Percentiles rank a stretch among this genome's conserved stretches.
Evolutionary conservation across 2,113 vertebrate genomes (phyloP).

Genomic region (Otolemur garnettii): DNA sequence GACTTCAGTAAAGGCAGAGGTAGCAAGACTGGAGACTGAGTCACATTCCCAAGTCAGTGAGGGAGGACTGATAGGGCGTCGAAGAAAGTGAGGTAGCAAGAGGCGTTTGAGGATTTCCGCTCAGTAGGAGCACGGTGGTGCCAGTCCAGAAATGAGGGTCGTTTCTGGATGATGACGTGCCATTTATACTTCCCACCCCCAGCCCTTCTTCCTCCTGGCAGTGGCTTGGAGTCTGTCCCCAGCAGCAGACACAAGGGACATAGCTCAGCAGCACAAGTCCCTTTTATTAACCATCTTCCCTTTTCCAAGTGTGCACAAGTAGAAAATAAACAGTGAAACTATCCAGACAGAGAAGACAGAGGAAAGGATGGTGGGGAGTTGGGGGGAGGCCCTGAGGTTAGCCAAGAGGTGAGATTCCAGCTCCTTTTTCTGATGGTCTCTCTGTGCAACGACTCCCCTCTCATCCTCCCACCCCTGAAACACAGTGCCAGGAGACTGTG

Average conservation of each 20-base stretch:
- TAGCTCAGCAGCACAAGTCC: slow-evolving; percentile 53
- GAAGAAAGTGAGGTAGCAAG: neutral
- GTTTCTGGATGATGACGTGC: neutral
- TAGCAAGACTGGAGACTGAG: neutral
- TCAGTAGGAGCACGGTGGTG: neutral
- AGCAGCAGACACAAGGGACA: neutral
- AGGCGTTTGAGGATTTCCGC: neutral
- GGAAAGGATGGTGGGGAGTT: neutral
- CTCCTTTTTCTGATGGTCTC: neutral
- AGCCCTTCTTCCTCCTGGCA: neutral
- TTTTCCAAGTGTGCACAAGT: neutral
- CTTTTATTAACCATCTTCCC: slow-evolving; percentile 68
- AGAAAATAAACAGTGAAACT: slow-evolving; percentile 11
- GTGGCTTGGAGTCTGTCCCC: neutral
- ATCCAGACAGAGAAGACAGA: neutral
- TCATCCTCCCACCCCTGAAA: rapidly evolving
- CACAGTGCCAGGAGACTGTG: neutral
- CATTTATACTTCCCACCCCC: neutral
- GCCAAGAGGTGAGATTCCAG: neutral
- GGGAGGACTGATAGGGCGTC: neutral
- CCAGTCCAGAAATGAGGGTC: neutral
- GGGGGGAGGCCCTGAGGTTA: slow-evolving; percentile 29
- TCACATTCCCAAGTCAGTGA: neutral
- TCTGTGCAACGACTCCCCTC: neutral
- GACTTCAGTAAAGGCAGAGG: neutral